A percentile compares a stretch with the other conserved stretches of the same genome.
Evolutionary conservation across 64 coral and sea anemone genomes (phyloP).

Genomic region (Acropora yongei): DNA sequence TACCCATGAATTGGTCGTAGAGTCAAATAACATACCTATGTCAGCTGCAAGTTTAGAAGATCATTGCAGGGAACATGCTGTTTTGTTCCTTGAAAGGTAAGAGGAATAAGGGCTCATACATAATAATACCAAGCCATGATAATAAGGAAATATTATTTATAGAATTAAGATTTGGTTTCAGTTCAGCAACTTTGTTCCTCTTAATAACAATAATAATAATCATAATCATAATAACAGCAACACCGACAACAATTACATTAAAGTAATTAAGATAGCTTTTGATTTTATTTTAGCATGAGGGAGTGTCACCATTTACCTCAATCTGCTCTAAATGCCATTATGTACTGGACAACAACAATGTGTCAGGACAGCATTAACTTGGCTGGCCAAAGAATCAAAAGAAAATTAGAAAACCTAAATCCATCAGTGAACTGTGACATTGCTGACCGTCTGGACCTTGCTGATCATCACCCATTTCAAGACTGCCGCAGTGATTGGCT

Average conservation of each 20-base stretch:
- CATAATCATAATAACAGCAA: too few species aligned
- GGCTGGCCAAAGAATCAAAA: neutral
- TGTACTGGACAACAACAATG: neutral
- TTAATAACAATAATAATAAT: too few species aligned
- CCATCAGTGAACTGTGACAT: neutral
- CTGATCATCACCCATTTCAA: neutral
- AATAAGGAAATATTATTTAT: neutral
- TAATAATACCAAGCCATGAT: neutral
- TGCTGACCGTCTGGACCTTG: neutral
- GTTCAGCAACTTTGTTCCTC: neutral
- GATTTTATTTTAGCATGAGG: constrained; percentile 17
- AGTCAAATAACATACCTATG: neutral
- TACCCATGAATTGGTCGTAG: neutral
- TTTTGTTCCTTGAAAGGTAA: neutral
- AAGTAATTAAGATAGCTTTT: neutral
- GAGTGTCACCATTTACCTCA: constrained; percentile 21
- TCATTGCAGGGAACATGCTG: neutral
- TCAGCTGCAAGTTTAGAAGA: neutral
- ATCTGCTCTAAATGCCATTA: neutral
- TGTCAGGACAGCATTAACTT: neutral
- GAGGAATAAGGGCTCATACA: neutral
- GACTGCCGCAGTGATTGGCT: neutral
- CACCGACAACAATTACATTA: neutral
- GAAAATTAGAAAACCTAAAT: neutral
- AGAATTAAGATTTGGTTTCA: neutral